Percentiles rank a stretch among this genome's conserved stretches.
These are phyloP conservation scores for Oxytorus armatus DNA, from an alignment of 2,888 invertebrate genomes.

Conservation along the genomic window DNA sequence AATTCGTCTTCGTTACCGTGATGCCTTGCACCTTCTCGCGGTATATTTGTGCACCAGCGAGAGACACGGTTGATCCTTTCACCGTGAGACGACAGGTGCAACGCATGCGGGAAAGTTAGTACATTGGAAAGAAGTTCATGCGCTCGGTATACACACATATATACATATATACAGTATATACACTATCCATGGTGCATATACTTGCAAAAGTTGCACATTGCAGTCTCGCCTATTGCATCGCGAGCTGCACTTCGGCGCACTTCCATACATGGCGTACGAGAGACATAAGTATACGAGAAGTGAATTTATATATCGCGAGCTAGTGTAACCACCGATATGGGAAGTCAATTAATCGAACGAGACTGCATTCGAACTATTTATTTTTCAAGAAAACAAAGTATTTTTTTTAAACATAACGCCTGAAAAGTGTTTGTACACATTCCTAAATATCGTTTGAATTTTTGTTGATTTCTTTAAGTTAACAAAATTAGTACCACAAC, in stretches of 20 bases:
- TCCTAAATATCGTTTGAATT: too few relatives aligned
- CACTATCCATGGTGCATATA: neutral
- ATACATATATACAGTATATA: slow-evolving; percentile 18
- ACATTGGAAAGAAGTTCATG: slow-evolving; percentile 65
- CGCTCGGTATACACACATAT: slow-evolving; percentile 12
- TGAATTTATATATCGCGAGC: slow-evolving; percentile 19
- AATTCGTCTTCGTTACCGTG: slow-evolving; percentile 32
- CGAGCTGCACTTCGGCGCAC: slow-evolving; percentile 15
- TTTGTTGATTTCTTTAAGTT: too few relatives aligned
- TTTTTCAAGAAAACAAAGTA: neutral
- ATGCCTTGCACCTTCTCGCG: slow-evolving; percentile 22
- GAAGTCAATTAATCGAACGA: slow-evolving; percentile 39
- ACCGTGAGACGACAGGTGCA: slow-evolving; percentile 77
- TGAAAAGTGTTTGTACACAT: too few relatives aligned
- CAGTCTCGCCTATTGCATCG: slow-evolving; percentile 38
- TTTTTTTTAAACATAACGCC: too few relatives aligned
- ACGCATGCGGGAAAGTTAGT: slow-evolving; percentile 73
- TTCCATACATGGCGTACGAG: slow-evolving; percentile 41
- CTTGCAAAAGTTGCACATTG: slow-evolving; percentile 36
- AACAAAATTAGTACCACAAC: too few relatives aligned
- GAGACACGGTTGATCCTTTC: slow-evolving; percentile 74
- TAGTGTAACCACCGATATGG: neutral
- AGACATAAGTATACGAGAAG: slow-evolving; percentile 7
- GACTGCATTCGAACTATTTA: slow-evolving; percentile 16
- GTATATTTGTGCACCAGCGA: slow-evolving; percentile 4